Evolutionary conservation across 2,888 invertebrate genomes (phyloP).

Genomic region (Ypsolopha sequella): DNA sequence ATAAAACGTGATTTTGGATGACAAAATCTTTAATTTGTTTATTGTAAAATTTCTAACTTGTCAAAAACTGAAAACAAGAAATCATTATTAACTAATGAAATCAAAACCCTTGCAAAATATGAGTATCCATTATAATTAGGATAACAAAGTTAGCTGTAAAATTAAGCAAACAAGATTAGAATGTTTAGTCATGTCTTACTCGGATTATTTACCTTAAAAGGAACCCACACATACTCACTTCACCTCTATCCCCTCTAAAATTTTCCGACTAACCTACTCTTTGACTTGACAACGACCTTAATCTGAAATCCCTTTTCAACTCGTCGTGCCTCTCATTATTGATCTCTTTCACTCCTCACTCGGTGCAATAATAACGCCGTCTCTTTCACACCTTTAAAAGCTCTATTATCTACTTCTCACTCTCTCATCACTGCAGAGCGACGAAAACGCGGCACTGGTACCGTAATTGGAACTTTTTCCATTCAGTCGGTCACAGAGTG

Average conservation of each 20-base stretch:
- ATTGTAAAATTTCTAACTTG: too few species aligned
- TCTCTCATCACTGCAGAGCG: constrained; percentile 66
- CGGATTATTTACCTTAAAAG: too few species aligned
- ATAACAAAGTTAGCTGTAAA: too few species aligned
- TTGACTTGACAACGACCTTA: constrained; percentile 68
- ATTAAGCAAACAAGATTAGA: too few species aligned
- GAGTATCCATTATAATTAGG: background rate
- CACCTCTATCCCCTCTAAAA: constrained; percentile 21
- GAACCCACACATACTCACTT: too few species aligned
- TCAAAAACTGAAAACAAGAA: too few species aligned
- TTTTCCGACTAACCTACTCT: constrained; percentile 46
- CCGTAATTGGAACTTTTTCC: constrained; percentile 21
- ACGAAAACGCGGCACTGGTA: constrained; percentile 64
- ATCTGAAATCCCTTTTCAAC: constrained; percentile 72
- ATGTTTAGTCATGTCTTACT: too few species aligned
- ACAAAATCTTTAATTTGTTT: too few species aligned
- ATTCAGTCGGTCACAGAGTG: constrained; percentile 1
- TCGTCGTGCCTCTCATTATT: constrained; percentile 70
- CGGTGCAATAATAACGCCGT: constrained; percentile 60
- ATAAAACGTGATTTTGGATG: too few species aligned
- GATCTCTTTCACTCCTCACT: constrained; percentile 72
- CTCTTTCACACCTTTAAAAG: constrained; percentile 25
- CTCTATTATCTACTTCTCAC: constrained; percentile 27
- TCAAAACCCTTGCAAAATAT: background rate
- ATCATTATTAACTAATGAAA: too few species aligned